Conservation (phyloP, 1,140 invertebrate genomes). For the Chionoecetes opilio region DNA sequence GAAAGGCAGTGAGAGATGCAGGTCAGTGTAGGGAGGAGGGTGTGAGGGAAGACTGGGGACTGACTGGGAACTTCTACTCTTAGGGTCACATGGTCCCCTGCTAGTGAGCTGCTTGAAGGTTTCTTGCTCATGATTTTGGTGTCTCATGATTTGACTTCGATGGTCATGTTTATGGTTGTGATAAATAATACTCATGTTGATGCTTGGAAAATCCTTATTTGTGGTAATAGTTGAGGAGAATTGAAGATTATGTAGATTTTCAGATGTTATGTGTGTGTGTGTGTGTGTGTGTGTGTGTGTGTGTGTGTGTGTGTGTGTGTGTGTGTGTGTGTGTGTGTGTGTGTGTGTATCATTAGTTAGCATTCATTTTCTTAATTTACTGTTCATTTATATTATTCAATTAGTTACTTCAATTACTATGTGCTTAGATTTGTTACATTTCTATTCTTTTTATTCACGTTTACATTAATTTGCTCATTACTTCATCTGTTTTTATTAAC, state of each 20-base stretch:
- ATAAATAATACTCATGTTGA: not conserved
- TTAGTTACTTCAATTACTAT: too few relatives aligned
- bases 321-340: constrained; percentile 32
- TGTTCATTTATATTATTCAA: too few relatives aligned
- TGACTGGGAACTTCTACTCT: not conserved
- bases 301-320: constrained; percentile 30
- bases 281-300: constrained; percentile 37
- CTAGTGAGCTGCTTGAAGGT: not conserved
- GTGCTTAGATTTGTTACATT: too few relatives aligned
- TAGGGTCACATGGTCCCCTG: not conserved
- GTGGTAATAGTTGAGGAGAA: not conserved
- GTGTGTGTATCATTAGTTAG: not conserved
- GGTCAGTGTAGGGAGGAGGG: constrained; percentile 3
- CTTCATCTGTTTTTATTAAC: too few relatives aligned
- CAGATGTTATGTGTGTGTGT: not conserved
- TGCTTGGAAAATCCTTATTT: not conserved
- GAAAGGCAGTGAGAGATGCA: constrained; percentile 5
- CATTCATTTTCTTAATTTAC: not conserved
- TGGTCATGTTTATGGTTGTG: not conserved
- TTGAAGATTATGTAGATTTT: not conserved
- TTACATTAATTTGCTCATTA: too few relatives aligned
- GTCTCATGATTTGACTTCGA: not conserved
- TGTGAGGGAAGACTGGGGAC: constrained; percentile 12
- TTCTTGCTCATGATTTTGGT: not conserved
- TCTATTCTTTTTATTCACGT: too few relatives aligned